These are phyloP conservation scores for Trichechus manatus DNA, from an alignment of 2,113 vertebrate species.

Conservation along the genomic window DNA sequence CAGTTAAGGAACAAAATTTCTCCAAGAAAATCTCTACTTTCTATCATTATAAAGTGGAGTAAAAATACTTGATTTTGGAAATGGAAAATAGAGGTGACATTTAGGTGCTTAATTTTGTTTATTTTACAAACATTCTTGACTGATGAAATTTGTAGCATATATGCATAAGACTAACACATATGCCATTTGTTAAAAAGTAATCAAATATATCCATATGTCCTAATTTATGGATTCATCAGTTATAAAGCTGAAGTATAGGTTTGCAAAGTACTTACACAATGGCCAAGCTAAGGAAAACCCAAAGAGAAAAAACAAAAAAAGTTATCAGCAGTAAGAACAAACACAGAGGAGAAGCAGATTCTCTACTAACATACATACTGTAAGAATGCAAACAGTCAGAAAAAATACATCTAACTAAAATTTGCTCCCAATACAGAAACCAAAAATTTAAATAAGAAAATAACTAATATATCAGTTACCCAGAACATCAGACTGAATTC, in stretches of 20 bases:
- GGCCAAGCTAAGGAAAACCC: slow-evolving; percentile 97
- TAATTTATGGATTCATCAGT: slow-evolving; percentile 72
- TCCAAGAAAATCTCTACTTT: not conserved
- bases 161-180: not conserved
- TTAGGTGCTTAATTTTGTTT: not conserved
- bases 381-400: slow-evolving; percentile 66
- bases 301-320: slow-evolving; percentile 87
- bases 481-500: slow-evolving; percentile 40
- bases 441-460: slow-evolving; percentile 25
- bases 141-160: not conserved
- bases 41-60: not conserved
- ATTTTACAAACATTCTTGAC: not conserved
- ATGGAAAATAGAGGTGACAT: not conserved
- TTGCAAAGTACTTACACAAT: slow-evolving; percentile 96
- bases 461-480: not conserved
- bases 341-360: slow-evolving; percentile 33
- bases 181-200: not conserved
- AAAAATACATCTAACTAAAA: not conserved
- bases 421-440: not conserved
- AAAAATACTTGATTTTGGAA: not conserved
- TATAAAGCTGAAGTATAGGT: slow-evolving; percentile 76
- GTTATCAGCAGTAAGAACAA: slow-evolving; percentile 88
- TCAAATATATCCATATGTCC: not conserved
- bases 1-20: slow-evolving; percentile 20
- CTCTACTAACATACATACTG: slow-evolving; percentile 46